A percentile compares a stretch with the other conserved stretches of the same genome.
Evolutionary conservation across 2,797 vertebrate species (phyloP).

Genomic region (Neostethus bicornis): DNA sequence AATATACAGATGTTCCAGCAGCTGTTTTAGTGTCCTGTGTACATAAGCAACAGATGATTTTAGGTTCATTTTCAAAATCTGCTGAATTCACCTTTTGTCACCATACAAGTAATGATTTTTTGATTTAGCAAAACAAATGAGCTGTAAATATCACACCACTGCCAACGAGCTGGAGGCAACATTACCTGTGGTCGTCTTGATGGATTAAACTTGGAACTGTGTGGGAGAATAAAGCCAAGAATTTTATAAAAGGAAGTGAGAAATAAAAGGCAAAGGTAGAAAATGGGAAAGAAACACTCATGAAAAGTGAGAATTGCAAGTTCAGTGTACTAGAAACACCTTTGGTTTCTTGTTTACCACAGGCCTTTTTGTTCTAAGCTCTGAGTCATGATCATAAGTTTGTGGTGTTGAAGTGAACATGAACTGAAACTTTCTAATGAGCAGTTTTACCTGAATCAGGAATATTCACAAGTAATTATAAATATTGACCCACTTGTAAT

Average conservation of each 20-base stretch:
- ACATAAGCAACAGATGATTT: slow-evolving; percentile 10
- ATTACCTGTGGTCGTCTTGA: not conserved
- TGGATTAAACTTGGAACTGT: not conserved
- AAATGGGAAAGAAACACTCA: not conserved
- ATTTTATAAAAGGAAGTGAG: not conserved
- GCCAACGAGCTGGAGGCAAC: not conserved
- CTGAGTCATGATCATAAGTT: slow-evolving; percentile 43
- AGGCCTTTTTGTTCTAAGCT: slow-evolving; percentile 42
- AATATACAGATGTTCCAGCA: not conserved
- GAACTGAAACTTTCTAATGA: slow-evolving; percentile 64
- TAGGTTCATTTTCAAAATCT: not conserved
- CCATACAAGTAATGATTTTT: not conserved
- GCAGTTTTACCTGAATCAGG: slow-evolving; percentile 57
- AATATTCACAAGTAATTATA: slow-evolving; percentile 55
- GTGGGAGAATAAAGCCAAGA: not conserved
- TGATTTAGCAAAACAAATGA: not conserved
- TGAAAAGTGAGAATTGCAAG: slow-evolving; percentile 9
- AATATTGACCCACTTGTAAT: slow-evolving; percentile 62
- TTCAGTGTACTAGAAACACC: slow-evolving; percentile 11
- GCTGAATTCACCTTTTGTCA: not conserved
- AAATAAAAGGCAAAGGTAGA: not conserved
- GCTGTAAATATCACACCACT: not conserved
- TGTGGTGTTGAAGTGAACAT: slow-evolving; percentile 46
- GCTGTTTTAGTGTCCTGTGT: not conserved
- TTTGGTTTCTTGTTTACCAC: slow-evolving; percentile 14